Percentiles rank a stretch among this genome's conserved stretches.
Conservation (phyloP, 2,797 vertebrate genomes). For the Hydrophis major region DNA sequence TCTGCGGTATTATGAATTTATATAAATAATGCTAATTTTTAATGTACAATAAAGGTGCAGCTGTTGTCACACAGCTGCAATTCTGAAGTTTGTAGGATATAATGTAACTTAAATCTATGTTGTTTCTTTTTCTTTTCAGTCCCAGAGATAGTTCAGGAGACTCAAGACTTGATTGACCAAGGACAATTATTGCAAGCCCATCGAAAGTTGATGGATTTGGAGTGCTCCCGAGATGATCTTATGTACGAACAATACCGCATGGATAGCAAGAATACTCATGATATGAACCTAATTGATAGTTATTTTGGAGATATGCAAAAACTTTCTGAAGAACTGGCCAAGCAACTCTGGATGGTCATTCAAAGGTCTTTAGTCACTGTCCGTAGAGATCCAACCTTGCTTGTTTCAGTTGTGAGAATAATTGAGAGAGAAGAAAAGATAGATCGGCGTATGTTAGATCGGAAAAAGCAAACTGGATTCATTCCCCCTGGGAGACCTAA, state of each 20-base stretch:
- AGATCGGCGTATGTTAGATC: constrained; percentile 90
- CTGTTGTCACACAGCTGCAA: background rate
- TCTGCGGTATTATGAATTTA: background rate
- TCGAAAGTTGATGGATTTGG: constrained; percentile 93
- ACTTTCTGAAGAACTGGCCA: constrained; percentile 90
- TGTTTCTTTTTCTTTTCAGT: constrained; percentile 68
- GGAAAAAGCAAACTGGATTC: constrained; percentile 91
- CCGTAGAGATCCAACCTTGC: constrained; percentile 89
- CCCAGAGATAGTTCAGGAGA: constrained; percentile 92
- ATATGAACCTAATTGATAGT: constrained; percentile 90
- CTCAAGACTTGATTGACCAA: constrained; percentile 87
- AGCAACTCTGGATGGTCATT: constrained; percentile 97
- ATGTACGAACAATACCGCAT: constrained; percentile 98
- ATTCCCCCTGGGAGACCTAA: constrained; percentile 94
- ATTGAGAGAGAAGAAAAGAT: constrained; percentile 96
- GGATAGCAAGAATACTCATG: constrained; percentile 91
- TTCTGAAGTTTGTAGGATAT: background rate
- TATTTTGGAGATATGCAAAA: constrained; percentile 92
- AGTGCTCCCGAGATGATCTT: constrained; percentile 92
- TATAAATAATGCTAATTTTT: background rate
- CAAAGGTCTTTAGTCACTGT: constrained; percentile 90
- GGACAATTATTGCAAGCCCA: constrained; percentile 90
- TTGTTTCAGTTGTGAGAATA: constrained; percentile 94
- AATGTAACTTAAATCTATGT: background rate
- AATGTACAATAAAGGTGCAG: background rate